Conservation (phyloP, 2,888 invertebrate species). For the Griposia aprilina region DNA sequence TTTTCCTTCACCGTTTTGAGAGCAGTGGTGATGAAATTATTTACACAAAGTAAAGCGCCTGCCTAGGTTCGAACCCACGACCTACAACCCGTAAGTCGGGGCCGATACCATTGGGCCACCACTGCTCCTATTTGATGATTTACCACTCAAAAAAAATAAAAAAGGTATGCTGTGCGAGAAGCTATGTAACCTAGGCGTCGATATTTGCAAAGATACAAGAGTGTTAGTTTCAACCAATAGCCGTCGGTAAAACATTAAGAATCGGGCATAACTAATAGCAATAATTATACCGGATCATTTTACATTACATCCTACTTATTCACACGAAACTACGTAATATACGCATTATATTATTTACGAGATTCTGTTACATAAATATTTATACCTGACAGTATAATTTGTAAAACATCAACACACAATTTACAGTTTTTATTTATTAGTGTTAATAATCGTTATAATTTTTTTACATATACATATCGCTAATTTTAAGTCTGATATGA, state of each 20-base stretch:
- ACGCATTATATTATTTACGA: constrained; percentile 39
- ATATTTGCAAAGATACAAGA: constrained; percentile 27
- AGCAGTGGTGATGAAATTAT: too few species aligned
- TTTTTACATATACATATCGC: neutral
- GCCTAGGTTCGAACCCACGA: too few species aligned
- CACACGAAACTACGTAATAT: constrained; percentile 24
- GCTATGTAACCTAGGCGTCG: neutral
- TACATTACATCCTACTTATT: constrained; percentile 29
- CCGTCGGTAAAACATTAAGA: constrained; percentile 4
- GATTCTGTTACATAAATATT: constrained; percentile 31
- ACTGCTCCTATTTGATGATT: too few species aligned
- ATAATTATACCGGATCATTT: constrained; percentile 38
- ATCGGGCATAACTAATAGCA: constrained; percentile 21
- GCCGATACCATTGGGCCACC: too few species aligned
- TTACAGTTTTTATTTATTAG: neutral
- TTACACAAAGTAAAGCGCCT: too few species aligned
- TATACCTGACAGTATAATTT: constrained; percentile 15
- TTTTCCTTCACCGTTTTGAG: too few species aligned
- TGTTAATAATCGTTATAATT: neutral
- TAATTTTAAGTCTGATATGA: constrained; percentile 4
- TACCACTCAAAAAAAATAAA: too few species aligned
- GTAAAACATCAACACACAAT: neutral
- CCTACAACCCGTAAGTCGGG: too few species aligned
- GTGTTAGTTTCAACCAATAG: constrained; percentile 29
- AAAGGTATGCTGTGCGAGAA: too few species aligned